phyloP scores from a whole-genome alignment of 1,140 invertebrate species.

The Drosophila sp. region DNA sequence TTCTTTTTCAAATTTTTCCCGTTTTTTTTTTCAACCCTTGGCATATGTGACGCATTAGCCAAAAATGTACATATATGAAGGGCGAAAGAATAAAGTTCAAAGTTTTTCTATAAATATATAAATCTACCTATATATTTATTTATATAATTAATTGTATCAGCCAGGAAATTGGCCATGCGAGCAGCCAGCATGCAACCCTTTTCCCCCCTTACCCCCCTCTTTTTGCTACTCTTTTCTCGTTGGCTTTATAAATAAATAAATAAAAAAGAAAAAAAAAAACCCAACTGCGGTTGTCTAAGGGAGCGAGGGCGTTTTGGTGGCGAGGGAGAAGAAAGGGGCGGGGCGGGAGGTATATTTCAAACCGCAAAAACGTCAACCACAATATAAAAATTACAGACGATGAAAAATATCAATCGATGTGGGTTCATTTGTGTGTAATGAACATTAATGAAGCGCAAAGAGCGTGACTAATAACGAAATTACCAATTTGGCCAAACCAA shows the following conservation, averaged over 20 bases:
- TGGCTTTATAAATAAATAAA: slow-evolving; percentile 65
- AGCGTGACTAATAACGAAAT: slow-evolving; percentile 81
- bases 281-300: neutral
- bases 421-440: slow-evolving; percentile 81
- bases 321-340: neutral
- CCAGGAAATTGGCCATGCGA: slow-evolving; percentile 45
- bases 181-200: slow-evolving; percentile 54
- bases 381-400: slow-evolving; percentile 65
- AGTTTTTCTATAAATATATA: slow-evolving; percentile 55
- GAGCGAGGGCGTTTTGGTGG: too few relatives aligned
- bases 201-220: neutral
- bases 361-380: slow-evolving; percentile 76
- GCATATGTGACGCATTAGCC: slow-evolving; percentile 63
- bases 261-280: slow-evolving; percentile 33
- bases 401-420: slow-evolving; percentile 79
- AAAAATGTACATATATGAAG: slow-evolving; percentile 9
- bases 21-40: slow-evolving; percentile 45
- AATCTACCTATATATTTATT: slow-evolving; percentile 61
- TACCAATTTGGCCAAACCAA: slow-evolving; percentile 77
- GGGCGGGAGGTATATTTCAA: slow-evolving; percentile 32
- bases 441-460: slow-evolving; percentile 82
- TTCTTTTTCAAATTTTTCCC: slow-evolving; percentile 30
- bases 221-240: slow-evolving; percentile 18
- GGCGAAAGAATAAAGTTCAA: slow-evolving; percentile 51
- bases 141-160: slow-evolving; percentile 76